Base-by-base conservation (phyloP, 92 coral and sea anemone species). In the Pocillopora grandis region DNA sequence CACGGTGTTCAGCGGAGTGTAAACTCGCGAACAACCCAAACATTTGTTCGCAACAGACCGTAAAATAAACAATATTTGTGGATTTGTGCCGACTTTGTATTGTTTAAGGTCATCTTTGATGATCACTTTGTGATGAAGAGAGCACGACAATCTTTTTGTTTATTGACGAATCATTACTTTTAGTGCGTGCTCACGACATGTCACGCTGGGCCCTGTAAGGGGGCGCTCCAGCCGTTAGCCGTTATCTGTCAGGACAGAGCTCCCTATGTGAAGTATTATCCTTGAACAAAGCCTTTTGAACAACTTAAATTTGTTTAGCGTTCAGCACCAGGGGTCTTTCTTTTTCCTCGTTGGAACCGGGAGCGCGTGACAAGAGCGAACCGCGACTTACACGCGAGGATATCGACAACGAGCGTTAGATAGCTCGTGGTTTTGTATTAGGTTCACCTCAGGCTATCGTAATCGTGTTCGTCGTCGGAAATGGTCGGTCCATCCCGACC, bases 1-100 rank as follows among this genome's bases (percentile, higher is more conserved):
- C 94, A 91, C 94, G 94, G 69, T 56, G 92, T 42, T 88, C 84
- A 91, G 33, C 72, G 78, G 75, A 80, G 85, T 79, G 92, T 84
- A 62, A 60, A 90, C 64, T 71, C n/a, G 62, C 23, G 70, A 14
- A 4, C 23, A 70, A 71, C 69, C 59, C 76, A 70, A 81, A 71
- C 85, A 81, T 10, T 37, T 19, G 36, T 33, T 20, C 14, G 14
- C 66, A 58, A 19, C 66, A 81, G 85, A 81, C 85, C 85, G 65
- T 81, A 71, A 71, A 81, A 81, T 81, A 37, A 81, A 71, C 85
- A 81, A 81, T 81, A 81, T 60, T 27, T 70, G 64, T 48, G 15
- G 58, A 59, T 81, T 81, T 42, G 33, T 59, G 77, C 66, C 21
- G 77, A 68, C 20, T n/a, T 36, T 59, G 76, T 81, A 70, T 81